Conservation (phyloP, 2,888 invertebrate genomes). For the Drosophila parthenogenetica region DNA sequence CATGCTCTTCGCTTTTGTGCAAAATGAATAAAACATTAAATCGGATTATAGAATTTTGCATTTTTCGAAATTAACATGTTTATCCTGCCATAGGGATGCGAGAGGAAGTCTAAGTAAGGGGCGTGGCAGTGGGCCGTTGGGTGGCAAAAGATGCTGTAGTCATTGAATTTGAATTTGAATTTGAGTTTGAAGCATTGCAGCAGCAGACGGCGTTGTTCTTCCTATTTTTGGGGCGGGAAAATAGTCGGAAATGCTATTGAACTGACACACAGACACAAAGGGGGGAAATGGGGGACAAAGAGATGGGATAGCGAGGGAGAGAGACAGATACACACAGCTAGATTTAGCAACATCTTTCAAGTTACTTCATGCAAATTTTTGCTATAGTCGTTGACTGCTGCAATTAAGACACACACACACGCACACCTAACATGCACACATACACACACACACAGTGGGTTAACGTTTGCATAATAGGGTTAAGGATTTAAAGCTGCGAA, state of each 20-base stretch:
- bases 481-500: constrained; percentile 23
- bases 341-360: constrained; percentile 2
- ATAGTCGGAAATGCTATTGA: constrained; percentile 52
- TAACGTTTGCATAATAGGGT: constrained; percentile 46
- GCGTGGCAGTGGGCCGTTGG: background rate
- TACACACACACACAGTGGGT: constrained; percentile 34
- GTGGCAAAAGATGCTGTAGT: constrained; percentile 33
- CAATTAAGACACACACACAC: constrained; percentile 58
- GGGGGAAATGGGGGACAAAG: constrained; percentile 17
- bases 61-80: constrained; percentile 80
- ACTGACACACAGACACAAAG: constrained; percentile 36
- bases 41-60: constrained; percentile 81
- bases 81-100: constrained; percentile 63
- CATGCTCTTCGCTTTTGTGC: constrained; percentile 55
- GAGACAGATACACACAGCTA: background rate
- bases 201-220: constrained; percentile 34
- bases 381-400: constrained; percentile 48
- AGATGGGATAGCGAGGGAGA: constrained; percentile 19
- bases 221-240: background rate
- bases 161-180: constrained; percentile 59
- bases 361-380: constrained; percentile 32
- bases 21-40: constrained; percentile 81
- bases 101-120: background rate
- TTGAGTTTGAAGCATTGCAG: constrained; percentile 59
- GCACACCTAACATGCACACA: constrained; percentile 48